phyloP scores from a whole-genome alignment of 2,797 vertebrate genomes.

The Microctenopoma stevenorrisi region DNA sequence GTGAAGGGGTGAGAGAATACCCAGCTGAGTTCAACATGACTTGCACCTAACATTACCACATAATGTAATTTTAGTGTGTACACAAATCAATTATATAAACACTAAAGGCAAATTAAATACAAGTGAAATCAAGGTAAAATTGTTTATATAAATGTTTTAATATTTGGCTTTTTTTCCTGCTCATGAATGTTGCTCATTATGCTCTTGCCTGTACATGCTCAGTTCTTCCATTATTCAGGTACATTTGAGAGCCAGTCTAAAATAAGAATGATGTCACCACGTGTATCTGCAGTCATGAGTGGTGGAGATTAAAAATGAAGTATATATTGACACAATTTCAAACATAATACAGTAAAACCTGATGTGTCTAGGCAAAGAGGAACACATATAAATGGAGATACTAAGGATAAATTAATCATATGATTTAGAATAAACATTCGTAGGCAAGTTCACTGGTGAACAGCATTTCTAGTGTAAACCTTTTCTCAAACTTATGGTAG shows the following conservation, averaged over 20 bases:
- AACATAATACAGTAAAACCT: slow-evolving; percentile 44
- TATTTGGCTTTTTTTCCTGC: not conserved
- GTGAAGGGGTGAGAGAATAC: not conserved
- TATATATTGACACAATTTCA: slow-evolving; percentile 53
- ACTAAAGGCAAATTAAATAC: no score
- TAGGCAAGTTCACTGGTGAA: no score
- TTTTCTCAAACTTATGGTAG: no score
- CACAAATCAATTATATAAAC: no score
- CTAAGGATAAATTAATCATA: not conserved
- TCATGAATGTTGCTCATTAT: not conserved
- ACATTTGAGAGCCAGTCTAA: slow-evolving; percentile 53
- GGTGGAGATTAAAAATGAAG: slow-evolving; percentile 59
- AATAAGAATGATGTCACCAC: slow-evolving; percentile 58
- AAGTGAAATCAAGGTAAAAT: not conserved
- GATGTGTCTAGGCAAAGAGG: not conserved
- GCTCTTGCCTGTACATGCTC: not conserved
- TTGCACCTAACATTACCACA: not conserved
- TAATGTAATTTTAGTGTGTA: not conserved
- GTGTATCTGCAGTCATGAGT: slow-evolving; percentile 28
- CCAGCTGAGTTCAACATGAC: not conserved
- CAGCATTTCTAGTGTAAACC: no score
- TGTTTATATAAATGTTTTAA: not conserved
- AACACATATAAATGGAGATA: not conserved
- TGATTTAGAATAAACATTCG: not conserved
- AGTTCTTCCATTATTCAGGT: slow-evolving; percentile 35